Evolutionary conservation across 2,113 vertebrate genomes (phyloP).

Genomic region (Anhinga rufa): DNA sequence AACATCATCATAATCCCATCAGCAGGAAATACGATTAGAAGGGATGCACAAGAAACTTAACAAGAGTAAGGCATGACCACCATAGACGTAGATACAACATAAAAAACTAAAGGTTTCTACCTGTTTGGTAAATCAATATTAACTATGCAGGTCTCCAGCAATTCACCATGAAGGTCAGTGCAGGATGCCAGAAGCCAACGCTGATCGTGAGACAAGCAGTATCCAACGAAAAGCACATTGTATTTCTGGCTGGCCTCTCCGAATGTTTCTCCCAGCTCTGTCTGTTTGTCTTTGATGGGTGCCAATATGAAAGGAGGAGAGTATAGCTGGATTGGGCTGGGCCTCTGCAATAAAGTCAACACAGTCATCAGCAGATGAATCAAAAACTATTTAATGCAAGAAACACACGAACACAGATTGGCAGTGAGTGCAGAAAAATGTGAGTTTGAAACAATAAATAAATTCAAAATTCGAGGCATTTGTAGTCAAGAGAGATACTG

Average conservation of each 20-base stretch:
- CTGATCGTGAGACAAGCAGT: slow-evolving; percentile 96
- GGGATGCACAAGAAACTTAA: background rate
- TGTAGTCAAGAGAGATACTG: background rate
- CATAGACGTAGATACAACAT: background rate
- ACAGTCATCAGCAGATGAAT: background rate
- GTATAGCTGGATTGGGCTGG: slow-evolving; percentile 88
- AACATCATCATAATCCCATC: background rate
- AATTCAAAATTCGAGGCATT: background rate
- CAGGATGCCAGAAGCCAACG: slow-evolving; percentile 97
- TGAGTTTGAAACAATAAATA: background rate
- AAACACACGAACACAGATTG: background rate
- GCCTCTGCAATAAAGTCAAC: slow-evolving; percentile 76
- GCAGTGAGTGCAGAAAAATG: background rate
- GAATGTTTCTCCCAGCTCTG: slow-evolving; percentile 88
- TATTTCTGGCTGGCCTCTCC: slow-evolving; percentile 88
- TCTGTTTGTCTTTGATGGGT: slow-evolving; percentile 88
- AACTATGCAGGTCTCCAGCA: slow-evolving; percentile 91
- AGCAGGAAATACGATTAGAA: background rate
- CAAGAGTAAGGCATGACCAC: background rate
- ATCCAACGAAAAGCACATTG: slow-evolving; percentile 94
- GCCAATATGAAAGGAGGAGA: slow-evolving; percentile 90
- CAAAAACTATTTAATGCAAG: background rate
- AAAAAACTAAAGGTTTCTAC: slow-evolving; percentile 55
- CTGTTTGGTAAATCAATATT: slow-evolving; percentile 95
- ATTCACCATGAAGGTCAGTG: slow-evolving; percentile 94